These are phyloP conservation scores for Netta rufina DNA, from an alignment of 2,797 vertebrate species.

Conservation along the genomic window DNA sequence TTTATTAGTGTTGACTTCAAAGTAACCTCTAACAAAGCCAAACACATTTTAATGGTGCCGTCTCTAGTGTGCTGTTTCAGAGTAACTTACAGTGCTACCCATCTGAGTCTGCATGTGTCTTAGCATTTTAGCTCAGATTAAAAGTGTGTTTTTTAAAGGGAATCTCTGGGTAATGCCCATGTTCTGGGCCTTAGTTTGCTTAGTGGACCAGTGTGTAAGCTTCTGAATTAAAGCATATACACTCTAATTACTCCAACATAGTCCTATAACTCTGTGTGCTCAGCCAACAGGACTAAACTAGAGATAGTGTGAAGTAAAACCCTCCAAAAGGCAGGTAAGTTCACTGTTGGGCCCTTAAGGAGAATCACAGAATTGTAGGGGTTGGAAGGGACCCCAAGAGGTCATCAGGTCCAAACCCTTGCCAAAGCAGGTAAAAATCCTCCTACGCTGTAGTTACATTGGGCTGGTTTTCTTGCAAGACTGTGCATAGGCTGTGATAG, in stretches of 20 bases:
- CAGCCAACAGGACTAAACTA: background rate
- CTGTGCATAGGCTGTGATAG: background rate
- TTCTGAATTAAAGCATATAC: background rate
- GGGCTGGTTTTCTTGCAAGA: background rate
- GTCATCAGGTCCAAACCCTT: too few relatives aligned
- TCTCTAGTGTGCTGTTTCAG: background rate
- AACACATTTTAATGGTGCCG: background rate
- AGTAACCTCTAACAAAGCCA: background rate
- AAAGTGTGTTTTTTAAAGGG: background rate
- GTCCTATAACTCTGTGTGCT: background rate
- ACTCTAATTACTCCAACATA: background rate
- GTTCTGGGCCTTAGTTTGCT: background rate
- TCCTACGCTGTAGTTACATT: background rate
- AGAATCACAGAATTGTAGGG: too few relatives aligned
- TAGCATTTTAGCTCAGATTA: background rate
- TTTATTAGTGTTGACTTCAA: background rate
- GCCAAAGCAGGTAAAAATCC: too few relatives aligned
- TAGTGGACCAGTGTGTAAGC: background rate
- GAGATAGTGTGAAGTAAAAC: background rate
- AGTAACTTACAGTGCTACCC: background rate
- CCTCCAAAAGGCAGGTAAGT: background rate
- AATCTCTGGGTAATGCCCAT: background rate
- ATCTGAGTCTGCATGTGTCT: background rate
- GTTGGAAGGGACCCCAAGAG: too few relatives aligned
- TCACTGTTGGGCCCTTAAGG: background rate